Evolutionary conservation across 2,888 invertebrate species (phyloP).

Genomic region (Coecobrya sp.): DNA sequence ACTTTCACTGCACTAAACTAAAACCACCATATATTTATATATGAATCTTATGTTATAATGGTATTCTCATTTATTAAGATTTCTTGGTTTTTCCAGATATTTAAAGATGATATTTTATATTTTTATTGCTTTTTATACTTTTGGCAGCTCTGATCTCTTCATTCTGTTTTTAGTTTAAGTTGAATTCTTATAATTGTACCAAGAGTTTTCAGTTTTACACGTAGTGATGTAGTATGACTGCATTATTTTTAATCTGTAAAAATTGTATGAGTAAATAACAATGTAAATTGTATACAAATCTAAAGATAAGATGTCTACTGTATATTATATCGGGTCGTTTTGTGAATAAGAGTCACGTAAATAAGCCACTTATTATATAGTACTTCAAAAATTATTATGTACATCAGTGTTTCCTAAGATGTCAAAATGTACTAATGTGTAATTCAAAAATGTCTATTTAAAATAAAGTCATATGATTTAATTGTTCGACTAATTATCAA

Average conservation of each 20-base stretch:
- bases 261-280: background rate
- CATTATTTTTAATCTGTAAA: conserved; percentile 15
- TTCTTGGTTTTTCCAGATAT: background rate
- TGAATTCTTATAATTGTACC: background rate
- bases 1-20: conserved; percentile 15
- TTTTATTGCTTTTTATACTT: conserved; percentile 45
- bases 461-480: conserved; percentile 57
- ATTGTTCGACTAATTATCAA: background rate
- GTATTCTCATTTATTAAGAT: no score
- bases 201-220: background rate
- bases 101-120: conserved; percentile 11
- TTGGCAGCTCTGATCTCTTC: conserved; percentile 35
- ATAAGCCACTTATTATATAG: background rate
- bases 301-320: background rate
- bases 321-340: background rate
- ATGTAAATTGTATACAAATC: background rate
- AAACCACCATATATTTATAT: background rate
- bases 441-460: conserved; percentile 66
- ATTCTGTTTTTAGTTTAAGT: background rate
- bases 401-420: conserved; percentile 51
- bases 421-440: conserved; percentile 60
- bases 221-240: background rate
- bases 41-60: background rate
- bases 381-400: background rate
- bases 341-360: conserved; percentile 39